Evolutionary conservation across 2,113 vertebrate species (phyloP).

Genomic region (Platysteira castanea): DNA sequence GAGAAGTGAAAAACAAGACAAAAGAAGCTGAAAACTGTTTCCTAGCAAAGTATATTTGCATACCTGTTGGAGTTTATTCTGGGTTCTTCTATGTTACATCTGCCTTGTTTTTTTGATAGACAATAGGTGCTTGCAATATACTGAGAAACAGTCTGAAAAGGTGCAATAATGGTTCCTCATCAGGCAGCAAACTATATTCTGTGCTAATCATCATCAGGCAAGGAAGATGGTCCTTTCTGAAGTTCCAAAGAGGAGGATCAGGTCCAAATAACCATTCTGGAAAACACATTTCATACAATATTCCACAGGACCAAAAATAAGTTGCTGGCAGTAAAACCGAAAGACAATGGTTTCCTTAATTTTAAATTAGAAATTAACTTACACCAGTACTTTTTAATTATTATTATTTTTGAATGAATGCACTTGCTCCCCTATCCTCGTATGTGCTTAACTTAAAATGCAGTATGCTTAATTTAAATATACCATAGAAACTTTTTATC

Average conservation of each 20-base stretch:
- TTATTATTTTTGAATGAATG: neutral
- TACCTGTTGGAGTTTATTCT: conserved; percentile 9
- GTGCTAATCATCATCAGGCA: neutral
- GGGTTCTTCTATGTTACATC: neutral
- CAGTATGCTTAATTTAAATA: neutral
- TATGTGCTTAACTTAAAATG: neutral
- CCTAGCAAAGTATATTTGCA: conserved; percentile 28
- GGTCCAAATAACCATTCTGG: neutral
- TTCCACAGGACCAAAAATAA: neutral
- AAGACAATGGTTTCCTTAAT: neutral
- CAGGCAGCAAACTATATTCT: neutral
- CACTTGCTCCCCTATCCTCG: rapidly evolving
- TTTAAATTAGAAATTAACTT: neutral
- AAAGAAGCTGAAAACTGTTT: conserved; percentile 33
- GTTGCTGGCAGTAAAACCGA: neutral
- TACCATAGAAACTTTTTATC: neutral
- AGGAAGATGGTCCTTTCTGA: neutral
- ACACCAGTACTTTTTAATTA: neutral
- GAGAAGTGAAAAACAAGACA: conserved; percentile 22
- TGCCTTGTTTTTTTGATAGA: neutral
- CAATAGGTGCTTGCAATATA: neutral
- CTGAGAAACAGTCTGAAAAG: neutral
- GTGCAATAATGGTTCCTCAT: neutral
- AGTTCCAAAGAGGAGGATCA: neutral
- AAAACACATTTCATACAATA: neutral